Evolutionary conservation across 2,113 vertebrate species (phyloP), one percentile per base, ranked within the genome.

Genomic region (Archocentrus centrarchus): DNA sequence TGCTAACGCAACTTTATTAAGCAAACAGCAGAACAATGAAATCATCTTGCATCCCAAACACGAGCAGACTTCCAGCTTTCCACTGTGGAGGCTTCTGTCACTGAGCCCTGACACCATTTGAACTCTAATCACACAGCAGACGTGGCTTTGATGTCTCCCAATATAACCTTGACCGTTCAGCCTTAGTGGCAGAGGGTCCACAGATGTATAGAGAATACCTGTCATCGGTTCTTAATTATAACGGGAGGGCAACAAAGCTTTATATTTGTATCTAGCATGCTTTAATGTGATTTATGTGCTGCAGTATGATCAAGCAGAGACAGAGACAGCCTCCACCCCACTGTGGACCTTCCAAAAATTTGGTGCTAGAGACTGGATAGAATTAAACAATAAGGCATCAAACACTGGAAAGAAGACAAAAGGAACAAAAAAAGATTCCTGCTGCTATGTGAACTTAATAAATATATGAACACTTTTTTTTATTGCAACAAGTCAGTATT

Each of bases 91-190:
- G 32, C 76, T 32, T 62, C 76, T 14, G 15, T 78, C 24, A 18
- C 10, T 53, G 17, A 32, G 6, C 39, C 18, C 47, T 58, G 50
- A 32, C 35, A 66, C 39, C 79, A 35, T 81, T 50, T 22, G 24
- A 59, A 24, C 50, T 35, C 39, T 59, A 62, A 83, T 59, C 59
- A 76, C 70, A 76, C 35, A 44, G 35, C 70, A 76, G 17, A 32
- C 41, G 15, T 17, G 20, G 15, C 24, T 68, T 80, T 68, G 53
- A 47, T 30, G 62, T 15, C 27, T 55, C 66, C 70, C 55, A 76
- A n/a, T n/a, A 81, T 77, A 86, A 77, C 70, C 78, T 24, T 47
- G 50, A 73, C n/a, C 15, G 27, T 30, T 81, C 41, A 61, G 14
- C 9, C 6, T 64, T 1, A 2, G 35, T 41, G 55, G 44, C 53